Evolutionary conservation across 1,140 invertebrate species (phyloP), one percentile per base, ranked within the genome.

Genomic region (Polypedilum pembai): DNA sequence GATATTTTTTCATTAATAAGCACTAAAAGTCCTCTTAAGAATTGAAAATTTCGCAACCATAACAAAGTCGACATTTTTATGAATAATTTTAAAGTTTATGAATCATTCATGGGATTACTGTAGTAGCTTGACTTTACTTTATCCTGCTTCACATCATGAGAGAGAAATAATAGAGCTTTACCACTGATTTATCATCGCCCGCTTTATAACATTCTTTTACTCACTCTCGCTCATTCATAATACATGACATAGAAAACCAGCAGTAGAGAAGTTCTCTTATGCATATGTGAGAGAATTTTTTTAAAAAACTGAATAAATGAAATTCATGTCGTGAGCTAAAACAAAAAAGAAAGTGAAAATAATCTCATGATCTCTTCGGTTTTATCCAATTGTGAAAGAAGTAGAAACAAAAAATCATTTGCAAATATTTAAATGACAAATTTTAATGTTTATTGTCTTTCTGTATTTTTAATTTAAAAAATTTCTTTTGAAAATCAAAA

Each of bases 51-150:
- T n/a, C n/a, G n/a, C n/a, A n/a, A n/a, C n/a, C n/a, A n/a, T n/a
- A n/a, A n/a, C n/a, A n/a, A n/a, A n/a, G n/a, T n/a, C n/a, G n/a
- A n/a, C n/a, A n/a, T 69, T 69, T 69, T 69, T 69, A 69, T 69
- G 65, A 69, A 69, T 18, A 33, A 69, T 21, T 69, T 69, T 69
- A 69, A 69, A 69, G 65, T 20, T 69, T 69, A 69, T 69, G 65
- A 69, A 69, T 69, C 65, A 69, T 69, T 21, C 17, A 33, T 33
- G 7, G 65, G 65, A 69, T 69, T 69, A 69, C 18, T 18, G 65
- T n/a, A 66, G 45, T 15, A 56, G 45, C 12, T 15, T 69, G 65
- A 18, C 17, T 5, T 21, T 56, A 56, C 17, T 69, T 69, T 69
- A 8, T 2, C 8, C 24, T 3, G 24, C 24, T 33, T 33, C 7